phyloP scores from a whole-genome alignment of 2,888 invertebrate species.

The Drosophila flavopinicola region DNA sequence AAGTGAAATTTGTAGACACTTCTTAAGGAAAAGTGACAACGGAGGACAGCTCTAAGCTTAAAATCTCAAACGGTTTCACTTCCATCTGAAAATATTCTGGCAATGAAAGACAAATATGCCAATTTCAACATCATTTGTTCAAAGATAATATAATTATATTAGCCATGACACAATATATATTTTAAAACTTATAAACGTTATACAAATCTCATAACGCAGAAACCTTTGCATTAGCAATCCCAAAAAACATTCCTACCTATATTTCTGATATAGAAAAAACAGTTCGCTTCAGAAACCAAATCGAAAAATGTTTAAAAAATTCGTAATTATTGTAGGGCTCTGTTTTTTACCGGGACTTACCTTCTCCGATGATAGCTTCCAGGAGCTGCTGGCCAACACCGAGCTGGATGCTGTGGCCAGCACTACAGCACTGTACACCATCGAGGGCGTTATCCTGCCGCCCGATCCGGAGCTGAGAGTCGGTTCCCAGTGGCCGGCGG shows the following conservation, averaged over 20 bases:
- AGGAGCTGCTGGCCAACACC: too few species aligned
- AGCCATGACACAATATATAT: too few species aligned
- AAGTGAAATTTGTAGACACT: too few species aligned
- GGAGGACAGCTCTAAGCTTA: too few species aligned
- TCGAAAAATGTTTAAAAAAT: constrained; percentile 45
- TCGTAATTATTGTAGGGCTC: constrained; percentile 16
- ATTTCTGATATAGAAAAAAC: background rate
- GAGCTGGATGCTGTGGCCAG: background rate
- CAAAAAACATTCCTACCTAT: background rate
- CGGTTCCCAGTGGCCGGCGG: constrained; percentile 9
- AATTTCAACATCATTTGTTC: too few species aligned
- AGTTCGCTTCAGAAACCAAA: constrained; percentile 1
- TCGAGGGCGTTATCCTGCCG: constrained; percentile 41
- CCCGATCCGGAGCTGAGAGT: background rate
- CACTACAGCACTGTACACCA: background rate
- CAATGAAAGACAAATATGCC: too few species aligned
- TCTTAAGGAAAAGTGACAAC: too few species aligned
- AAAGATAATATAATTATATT: too few species aligned
- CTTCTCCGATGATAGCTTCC: background rate
- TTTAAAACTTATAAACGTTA: too few species aligned
- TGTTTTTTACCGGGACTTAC: background rate
- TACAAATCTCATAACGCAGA: too few species aligned
- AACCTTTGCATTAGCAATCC: background rate
- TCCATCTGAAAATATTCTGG: too few species aligned
- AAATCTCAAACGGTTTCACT: too few species aligned